Conservation (phyloP, 2,888 invertebrate genomes). For the Leucoptera coffeella region DNA sequence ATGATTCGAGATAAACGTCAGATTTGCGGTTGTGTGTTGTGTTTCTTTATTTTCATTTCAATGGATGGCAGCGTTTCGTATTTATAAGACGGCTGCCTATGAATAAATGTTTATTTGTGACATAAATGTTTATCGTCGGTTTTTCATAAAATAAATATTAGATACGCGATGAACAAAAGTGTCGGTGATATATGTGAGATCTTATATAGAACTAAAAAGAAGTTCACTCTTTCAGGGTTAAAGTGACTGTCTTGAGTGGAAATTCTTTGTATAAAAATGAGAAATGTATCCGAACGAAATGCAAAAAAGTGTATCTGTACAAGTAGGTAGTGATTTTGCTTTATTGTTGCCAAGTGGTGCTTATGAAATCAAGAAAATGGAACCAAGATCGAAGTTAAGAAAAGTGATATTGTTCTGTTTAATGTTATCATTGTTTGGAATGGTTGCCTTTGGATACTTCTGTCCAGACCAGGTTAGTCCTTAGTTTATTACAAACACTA, state of each 20-base stretch:
- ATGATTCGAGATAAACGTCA: no score
- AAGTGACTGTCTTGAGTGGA: no score
- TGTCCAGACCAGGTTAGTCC: constrained; percentile 75
- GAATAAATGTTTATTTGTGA: no score
- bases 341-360: constrained; percentile 70
- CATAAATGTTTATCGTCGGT: no score
- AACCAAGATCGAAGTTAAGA: constrained; percentile 74
- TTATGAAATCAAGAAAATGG: constrained; percentile 81
- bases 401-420: constrained; percentile 77
- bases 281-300: constrained; percentile 53
- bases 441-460: constrained; percentile 85
- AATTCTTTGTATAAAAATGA: constrained; percentile 49
- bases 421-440: constrained; percentile 75
- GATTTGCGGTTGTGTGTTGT: no score
- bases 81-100: no score
- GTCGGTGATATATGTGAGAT: no score
- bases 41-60: no score
- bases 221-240: background rate
- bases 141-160: no score
- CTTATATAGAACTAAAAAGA: no score
- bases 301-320: constrained; percentile 75
- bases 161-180: no score
- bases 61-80: no score
- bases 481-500: background rate
- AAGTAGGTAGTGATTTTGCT: constrained; percentile 79